Base-by-base conservation (phyloP, 35 echinoderm and acorn worm species). In the Chiridota heheva region DNA sequence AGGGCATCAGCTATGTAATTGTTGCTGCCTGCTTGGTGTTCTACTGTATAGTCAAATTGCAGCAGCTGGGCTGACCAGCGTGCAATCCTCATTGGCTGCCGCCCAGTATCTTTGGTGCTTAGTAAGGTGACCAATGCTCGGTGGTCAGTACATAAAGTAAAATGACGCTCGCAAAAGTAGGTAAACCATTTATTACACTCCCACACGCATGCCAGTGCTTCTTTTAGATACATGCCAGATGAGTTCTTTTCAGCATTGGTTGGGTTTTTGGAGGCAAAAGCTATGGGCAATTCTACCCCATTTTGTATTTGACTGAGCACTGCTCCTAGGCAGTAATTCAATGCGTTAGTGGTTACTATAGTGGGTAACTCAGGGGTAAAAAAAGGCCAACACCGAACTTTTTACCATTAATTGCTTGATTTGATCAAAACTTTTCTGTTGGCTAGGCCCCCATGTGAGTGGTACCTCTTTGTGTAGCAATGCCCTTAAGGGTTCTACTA, bases 81-180 rank as follows among this genome's bases (percentile, higher is more conserved):
- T 4, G 82, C 82, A 60, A 91, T 86, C 18, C 76, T 33, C 73
- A 91, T 80, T 3, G 89, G 71, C 48, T 71, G 62, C 4, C 76
- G 82, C 35, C 89, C 89, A 15, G 75, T 72, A 44, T 83, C 89
- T 28, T 39, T 60, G 5, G 61, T 74, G 37, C 55, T 66, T 18
- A 91, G 67, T 72, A 91, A 55, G 8, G 82, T 79, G 16, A 55
- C 76, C 12, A 91, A 62, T 16, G 89, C 59, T 40, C 81, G 89
- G 44, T 91, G 89, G 31, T 91, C 82, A 36, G 82, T 91, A 17
- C 89, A 83, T n/a, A 91, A 53, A 35, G 72, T 91, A 48, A 91
- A 91, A 4, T 91, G 45, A 16, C 76, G 39, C 18, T 84, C 90
- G 66, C 68, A 88, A 1, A 92, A 42, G 46, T 92, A 88, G 5